Percentiles rank a stretch among this genome's conserved stretches.
phyloP scores from a whole-genome alignment of 1,140 invertebrate genomes.

The Dendrolimus punctatus region DNA sequence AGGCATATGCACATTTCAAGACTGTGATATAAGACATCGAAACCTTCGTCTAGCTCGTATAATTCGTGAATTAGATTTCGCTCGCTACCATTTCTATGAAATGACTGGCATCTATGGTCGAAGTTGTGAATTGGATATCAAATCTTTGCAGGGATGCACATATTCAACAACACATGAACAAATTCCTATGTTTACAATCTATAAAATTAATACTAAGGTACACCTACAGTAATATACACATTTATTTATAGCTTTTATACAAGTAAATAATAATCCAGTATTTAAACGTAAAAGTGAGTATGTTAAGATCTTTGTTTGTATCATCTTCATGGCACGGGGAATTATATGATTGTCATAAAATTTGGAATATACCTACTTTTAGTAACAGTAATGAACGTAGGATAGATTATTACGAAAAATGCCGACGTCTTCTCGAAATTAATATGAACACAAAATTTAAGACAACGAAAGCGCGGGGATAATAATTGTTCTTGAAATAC shows the following conservation, averaged over 20 bases:
- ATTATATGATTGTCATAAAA: too few species aligned
- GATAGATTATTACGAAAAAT: too few species aligned
- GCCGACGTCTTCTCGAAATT: too few species aligned
- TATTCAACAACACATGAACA: constrained; percentile 74
- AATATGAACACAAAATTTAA: too few species aligned
- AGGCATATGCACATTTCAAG: constrained; percentile 80
- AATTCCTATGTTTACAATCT: constrained; percentile 75
- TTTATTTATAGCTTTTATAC: neutral
- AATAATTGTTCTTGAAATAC: too few species aligned
- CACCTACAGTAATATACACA: constrained; percentile 2
- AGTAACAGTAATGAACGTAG: too few species aligned
- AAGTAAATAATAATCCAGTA: too few species aligned
- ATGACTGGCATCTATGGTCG: constrained; percentile 72
- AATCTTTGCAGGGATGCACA: constrained; percentile 76
- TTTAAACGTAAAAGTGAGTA: too few species aligned
- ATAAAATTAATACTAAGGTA: constrained; percentile 79
- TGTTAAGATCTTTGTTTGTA: too few species aligned
- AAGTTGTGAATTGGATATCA: constrained; percentile 67
- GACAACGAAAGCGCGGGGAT: too few species aligned
- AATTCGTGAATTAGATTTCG: constrained; percentile 81
- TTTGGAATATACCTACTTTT: too few species aligned
- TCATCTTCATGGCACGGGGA: too few species aligned
- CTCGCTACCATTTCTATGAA: constrained; percentile 78
- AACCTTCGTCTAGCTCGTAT: constrained; percentile 82
- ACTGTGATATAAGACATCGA: constrained; percentile 76